Base-by-base conservation (phyloP, 2,113 vertebrate species). In the Columba livia region DNA sequence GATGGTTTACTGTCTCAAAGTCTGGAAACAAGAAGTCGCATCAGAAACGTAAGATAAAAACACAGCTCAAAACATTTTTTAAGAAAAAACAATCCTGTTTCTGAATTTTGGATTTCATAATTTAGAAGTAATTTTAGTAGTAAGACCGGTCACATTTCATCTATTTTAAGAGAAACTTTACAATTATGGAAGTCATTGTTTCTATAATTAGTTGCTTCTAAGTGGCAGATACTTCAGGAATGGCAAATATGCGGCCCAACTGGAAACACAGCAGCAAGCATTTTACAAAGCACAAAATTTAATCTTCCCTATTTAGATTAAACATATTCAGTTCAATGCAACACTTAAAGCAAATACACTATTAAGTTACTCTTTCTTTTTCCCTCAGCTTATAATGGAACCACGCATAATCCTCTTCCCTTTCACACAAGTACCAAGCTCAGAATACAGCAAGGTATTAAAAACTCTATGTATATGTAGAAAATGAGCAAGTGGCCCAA, bases 131-230 rank as follows among this genome's bases (percentile, higher is more conserved):
- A 21, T 47, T 69, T 89, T 48, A 94, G 50, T 62, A 93, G 40
- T 48, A 81, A 81, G 54, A 85, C 65, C 56, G 83, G 80, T 88
- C 78, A 91, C 32, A 89, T 74, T 92, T 93, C 42, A 56, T 38
- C 82, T 90, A 91, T 96, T 96, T 97, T 90, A 92, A 96, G 86
- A 94, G 18, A 82, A 92, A 90, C 83, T 79, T 86, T 48, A 79
- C 80, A 94, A 97, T 96, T 77, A 90, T 87, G 87, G 87, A 95
- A 92, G 85, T 57, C 69, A 93, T 78, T 90, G 88, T 92, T 94
- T 90, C 92, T 96, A 97, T 93, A 95, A 92, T 94, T 94, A 95
- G 90, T 36, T 75, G 69, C 87, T 92, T 72, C 58, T 79, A 95
- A 89, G 83, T 70, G 84, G 94, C 88, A 90, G 74, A 95, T 87